Evolutionary conservation across 2,113 vertebrate species (phyloP).

Genomic region (Paramisgurnus dabryanus): DNA sequence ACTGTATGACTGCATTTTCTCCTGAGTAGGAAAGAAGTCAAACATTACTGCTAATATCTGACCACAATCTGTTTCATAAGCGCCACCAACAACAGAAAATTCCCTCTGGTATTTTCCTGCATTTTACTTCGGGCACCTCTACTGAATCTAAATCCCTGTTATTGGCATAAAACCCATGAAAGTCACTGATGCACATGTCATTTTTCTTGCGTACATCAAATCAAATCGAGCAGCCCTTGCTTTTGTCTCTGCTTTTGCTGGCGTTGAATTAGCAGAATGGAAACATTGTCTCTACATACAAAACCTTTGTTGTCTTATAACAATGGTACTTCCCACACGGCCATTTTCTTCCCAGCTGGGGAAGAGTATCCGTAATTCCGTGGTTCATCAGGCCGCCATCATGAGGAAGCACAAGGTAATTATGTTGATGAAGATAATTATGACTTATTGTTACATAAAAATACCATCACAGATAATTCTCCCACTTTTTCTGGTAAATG

Average conservation of each 20-base stretch:
- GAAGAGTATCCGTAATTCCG: conserved; percentile 5
- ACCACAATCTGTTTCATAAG: background rate
- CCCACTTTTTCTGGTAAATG: conserved; percentile 27
- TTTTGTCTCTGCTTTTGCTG: conserved; percentile 28
- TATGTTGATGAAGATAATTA: conserved; percentile 45
- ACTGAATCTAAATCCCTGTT: conserved; percentile 23
- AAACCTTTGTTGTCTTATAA: conserved; percentile 30
- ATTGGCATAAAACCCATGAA: conserved; percentile 18
- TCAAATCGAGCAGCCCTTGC: conserved; percentile 23
- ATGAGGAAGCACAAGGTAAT: background rate
- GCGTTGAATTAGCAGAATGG: conserved; percentile 6
- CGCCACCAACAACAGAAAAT: background rate
- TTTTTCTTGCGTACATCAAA: conserved; percentile 24
- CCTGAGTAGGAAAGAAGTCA: background rate
- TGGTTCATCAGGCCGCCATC: background rate
- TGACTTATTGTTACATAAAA: conserved; percentile 38
- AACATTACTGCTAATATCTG: background rate
- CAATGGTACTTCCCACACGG: background rate
- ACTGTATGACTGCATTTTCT: background rate
- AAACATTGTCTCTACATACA: conserved; percentile 2
- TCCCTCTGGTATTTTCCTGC: background rate
- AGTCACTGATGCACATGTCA: conserved; percentile 9
- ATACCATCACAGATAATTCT: conserved; percentile 37
- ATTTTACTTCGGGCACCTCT: conserved; percentile 5
- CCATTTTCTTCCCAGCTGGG: conserved; percentile 21